phyloP scores from a whole-genome alignment of 2,888 invertebrate species.

The Sinelater perroti region DNA sequence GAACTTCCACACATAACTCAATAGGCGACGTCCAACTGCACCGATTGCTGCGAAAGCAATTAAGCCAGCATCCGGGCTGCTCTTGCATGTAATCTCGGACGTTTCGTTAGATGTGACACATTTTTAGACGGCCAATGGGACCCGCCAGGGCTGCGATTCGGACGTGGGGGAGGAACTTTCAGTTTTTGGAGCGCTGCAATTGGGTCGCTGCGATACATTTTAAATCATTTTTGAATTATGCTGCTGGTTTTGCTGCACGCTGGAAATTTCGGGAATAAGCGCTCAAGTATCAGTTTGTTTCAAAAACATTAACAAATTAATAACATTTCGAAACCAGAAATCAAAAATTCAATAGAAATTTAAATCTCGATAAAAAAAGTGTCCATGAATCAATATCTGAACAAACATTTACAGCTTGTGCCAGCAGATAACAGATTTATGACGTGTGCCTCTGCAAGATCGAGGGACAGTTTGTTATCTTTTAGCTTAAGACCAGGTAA shows the following conservation, averaged over 20 bases:
- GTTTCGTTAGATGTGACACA: constrained; percentile 48
- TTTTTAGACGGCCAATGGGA: constrained; percentile 47
- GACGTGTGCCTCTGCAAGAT: constrained; percentile 4
- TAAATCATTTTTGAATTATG: not conserved
- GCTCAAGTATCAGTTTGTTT: no score
- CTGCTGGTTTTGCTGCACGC: not conserved
- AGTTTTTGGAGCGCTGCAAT: constrained; percentile 34
- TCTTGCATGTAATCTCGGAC: constrained; percentile 41
- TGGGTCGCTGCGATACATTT: constrained; percentile 27
- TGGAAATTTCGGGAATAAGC: not conserved
- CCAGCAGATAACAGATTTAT: constrained; percentile 22
- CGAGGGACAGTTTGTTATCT: constrained; percentile 4
- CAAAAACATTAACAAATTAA: no score
- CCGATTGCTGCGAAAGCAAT: constrained; percentile 44
- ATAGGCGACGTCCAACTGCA: constrained; percentile 37
- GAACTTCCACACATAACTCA: constrained; percentile 29
- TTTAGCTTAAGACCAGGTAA: constrained; percentile 22
- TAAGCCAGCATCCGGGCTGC: constrained; percentile 40
- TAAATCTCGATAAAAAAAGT: not conserved
- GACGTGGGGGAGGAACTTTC: constrained; percentile 27
- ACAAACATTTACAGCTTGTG: not conserved
- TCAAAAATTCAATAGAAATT: not conserved
- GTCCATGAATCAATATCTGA: constrained; percentile 1
- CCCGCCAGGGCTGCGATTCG: constrained; percentile 22
- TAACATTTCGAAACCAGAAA: no score